Base-by-base conservation (phyloP, 2,888 invertebrate genomes). In the Spodoptera littoralis region DNA sequence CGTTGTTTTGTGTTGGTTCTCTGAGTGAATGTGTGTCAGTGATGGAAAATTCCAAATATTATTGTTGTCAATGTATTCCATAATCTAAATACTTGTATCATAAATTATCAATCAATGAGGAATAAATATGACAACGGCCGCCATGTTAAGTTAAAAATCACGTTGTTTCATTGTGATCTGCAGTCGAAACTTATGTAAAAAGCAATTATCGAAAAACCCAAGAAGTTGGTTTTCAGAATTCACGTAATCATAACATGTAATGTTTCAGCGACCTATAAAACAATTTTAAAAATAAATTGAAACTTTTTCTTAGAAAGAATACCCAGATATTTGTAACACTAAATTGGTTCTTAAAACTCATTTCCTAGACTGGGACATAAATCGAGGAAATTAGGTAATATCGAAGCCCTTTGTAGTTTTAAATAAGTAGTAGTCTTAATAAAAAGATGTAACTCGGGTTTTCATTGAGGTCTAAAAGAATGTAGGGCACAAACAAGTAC, bases 1-100 rank as follows among this genome's bases (percentile, higher is more conserved):
- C 36, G 46, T n/a, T n/a, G 36, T 64, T 47, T 11, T 62, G 65
- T 48, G 48, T 72, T 44, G 8, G 9, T 22, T 24, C 36, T 41
- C 22, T 3, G 6, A 22, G 8, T 4, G 5, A 42, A 36, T 49
- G 12, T 11, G 36, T 63, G 30, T 52, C 36, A 8, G 5, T 4
- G 27, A 27, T 27, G 27, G 5, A 27, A 4, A 4, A 5, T 0
- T 27, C 0, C 5, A 3, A 27, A 27, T 27, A 27, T 27, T 27
- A 27, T 27, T 27, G 5, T 27, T 5, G 27, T 3, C 27, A 27
- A 0, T 27, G 27, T 27, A 27, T 27, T 27, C 5, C 27, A 3
- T 27, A 5, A 5, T 4, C 27, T 27, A 27, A 4, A 27, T 27
- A 27, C 27, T 27, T 27, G 27, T 27, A 27, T 5, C 27, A 27